A percentile compares a stretch with the other conserved stretches of the same genome.
These are phyloP conservation scores for Pygoscelis antarcticus DNA, from an alignment of 2,113 vertebrate genomes.

Conservation along the genomic window DNA sequence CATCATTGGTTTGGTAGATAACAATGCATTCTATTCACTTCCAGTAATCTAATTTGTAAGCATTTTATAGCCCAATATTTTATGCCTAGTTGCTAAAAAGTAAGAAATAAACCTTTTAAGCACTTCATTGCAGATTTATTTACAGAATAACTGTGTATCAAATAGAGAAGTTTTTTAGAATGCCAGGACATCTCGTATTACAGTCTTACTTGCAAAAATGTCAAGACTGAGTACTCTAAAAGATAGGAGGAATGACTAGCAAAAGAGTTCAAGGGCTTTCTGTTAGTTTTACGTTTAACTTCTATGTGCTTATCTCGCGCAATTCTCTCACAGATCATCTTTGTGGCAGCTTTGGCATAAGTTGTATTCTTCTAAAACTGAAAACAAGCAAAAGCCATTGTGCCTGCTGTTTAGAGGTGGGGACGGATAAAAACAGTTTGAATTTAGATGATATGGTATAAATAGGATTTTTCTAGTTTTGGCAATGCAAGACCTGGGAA, in stretches of 20 bases:
- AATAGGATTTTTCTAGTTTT: not conserved
- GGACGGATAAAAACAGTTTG: not conserved
- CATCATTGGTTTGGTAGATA: slow-evolving; percentile 73
- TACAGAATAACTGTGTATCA: slow-evolving; percentile 63
- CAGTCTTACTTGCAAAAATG: slow-evolving; percentile 29
- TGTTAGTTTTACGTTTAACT: slow-evolving; percentile 17
- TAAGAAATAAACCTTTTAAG: slow-evolving; percentile 74
- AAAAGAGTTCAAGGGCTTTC: slow-evolving; percentile 26
- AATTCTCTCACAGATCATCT: not conserved
- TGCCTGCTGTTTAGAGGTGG: not conserved
- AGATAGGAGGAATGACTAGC: slow-evolving; percentile 7
- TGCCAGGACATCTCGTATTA: slow-evolving; percentile 51
- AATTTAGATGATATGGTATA: not conserved
- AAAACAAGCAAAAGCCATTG: not conserved
- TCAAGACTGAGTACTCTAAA: slow-evolving; percentile 6
- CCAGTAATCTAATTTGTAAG: slow-evolving; percentile 74
- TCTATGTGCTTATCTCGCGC: not conserved
- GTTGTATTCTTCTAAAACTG: not conserved
- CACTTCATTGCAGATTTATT: slow-evolving; percentile 72
- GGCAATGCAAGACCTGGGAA: not conserved
- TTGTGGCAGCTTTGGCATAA: not conserved
- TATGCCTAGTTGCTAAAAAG: slow-evolving; percentile 67
- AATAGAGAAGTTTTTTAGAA: slow-evolving; percentile 69
- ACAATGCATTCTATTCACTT: slow-evolving; percentile 69
- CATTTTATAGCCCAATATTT: slow-evolving; percentile 75